phyloP scores from a whole-genome alignment of 2,888 invertebrate genomes.

The Macroteleia sp. region DNA sequence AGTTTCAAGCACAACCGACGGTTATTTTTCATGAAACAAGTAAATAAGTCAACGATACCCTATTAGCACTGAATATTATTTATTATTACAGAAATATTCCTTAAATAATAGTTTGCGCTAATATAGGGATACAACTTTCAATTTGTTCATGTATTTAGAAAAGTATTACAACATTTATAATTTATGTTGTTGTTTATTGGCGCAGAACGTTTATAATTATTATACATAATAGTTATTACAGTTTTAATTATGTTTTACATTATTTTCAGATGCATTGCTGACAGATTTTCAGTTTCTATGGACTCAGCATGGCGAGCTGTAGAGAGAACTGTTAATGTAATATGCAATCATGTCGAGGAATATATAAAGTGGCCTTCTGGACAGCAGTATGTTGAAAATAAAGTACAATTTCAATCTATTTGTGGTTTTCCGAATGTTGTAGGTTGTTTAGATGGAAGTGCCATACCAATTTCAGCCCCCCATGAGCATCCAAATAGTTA shows the following conservation, averaged over 20 bases:
- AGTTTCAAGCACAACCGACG: too few relatives aligned
- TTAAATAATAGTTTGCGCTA: too few relatives aligned
- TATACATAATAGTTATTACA: not conserved
- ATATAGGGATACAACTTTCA: too few relatives aligned
- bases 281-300: not conserved
- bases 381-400: not conserved
- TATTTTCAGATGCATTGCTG: constrained; percentile 5
- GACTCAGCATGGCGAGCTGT: not conserved
- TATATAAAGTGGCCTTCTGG: not conserved
- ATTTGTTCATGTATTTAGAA: too few relatives aligned
- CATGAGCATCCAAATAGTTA: constrained; percentile 1
- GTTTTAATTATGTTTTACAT: not conserved
- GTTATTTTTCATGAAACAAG: too few relatives aligned
- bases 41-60: too few relatives aligned
- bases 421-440: constrained; percentile 4
- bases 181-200: too few relatives aligned
- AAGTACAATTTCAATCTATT: not conserved
- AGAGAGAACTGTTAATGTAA: not conserved
- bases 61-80: too few relatives aligned
- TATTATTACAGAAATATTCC: too few relatives aligned
- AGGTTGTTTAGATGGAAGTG: constrained; percentile 5
- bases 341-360: not conserved
- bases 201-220: not conserved
- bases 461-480: not conserved
- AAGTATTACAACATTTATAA: too few relatives aligned